Base-by-base conservation (phyloP, 2,888 invertebrate species). In the Lapara coniferarum region DNA sequence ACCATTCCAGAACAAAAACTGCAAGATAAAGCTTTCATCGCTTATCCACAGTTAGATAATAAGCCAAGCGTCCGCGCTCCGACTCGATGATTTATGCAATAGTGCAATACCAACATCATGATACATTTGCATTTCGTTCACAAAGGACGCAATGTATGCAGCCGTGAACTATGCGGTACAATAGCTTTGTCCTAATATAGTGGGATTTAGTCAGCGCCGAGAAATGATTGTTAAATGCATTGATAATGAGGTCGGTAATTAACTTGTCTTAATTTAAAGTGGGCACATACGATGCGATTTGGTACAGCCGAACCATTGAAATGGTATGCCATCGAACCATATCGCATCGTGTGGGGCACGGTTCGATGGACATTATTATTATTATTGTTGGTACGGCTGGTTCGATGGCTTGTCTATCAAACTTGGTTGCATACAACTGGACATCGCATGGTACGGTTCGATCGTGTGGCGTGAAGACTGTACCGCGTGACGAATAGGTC, bases 51-150 rank as follows among this genome's bases (percentile, higher is more conserved):
- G 81, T 82, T 82, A 86, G 86, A 89, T 88, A 86, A 89, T 85
- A 85, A 82, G 77, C 79, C 79, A 80, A 77, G 83, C 82, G 83
- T 85, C 86, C 86, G 81, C 85, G 78, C 81, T 81, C 73, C 75
- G 72, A 72, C 75, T 73, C 75, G 69, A 77, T 89, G 87, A 89
- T 88, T 88, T 88, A 89, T 84, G 80, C 78, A 80, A 79, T 79
- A 79, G 78, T 84, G 80, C 78, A 80, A 79, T 80, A 79, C 78
- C 78, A 81, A 85, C 83, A 82, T 84, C 83, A 84, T 85, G 84
- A 86, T 86, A 82, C 82, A 88, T 89, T 88, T 86, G 86, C 86
- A 88, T 88, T 88, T 86, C 79, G 83, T 85, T 84, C 84, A 83
- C 84, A 85, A 84, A 81, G 78, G 74, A 72, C 46, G 67, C 56